These are phyloP conservation scores for Eufriesea mexicana DNA, from an alignment of 1,140 invertebrate genomes.

Conservation along the genomic window DNA sequence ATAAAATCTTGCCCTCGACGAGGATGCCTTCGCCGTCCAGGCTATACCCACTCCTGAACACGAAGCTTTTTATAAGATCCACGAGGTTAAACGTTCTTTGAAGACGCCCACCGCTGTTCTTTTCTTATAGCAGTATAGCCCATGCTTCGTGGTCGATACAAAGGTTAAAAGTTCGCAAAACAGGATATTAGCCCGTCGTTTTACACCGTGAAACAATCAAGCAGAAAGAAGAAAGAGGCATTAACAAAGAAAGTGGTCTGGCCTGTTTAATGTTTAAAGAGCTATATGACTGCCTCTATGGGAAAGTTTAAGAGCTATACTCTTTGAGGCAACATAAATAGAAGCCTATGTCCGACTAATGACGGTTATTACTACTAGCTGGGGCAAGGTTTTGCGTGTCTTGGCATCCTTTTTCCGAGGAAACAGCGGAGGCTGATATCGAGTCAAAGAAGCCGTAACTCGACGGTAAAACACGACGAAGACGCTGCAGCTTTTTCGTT, in stretches of 20 bases:
- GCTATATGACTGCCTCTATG: neutral
- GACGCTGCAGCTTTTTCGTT: neutral
- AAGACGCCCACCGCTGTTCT: neutral
- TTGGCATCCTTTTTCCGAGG: neutral
- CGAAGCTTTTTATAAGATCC: conserved; percentile 40
- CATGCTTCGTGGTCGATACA: neutral
- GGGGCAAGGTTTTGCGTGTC: neutral
- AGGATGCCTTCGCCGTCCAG: conserved; percentile 2
- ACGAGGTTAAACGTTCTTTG: conserved; percentile 53
- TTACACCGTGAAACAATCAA: neutral
- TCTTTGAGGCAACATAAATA: neutral
- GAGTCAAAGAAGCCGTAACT: neutral
- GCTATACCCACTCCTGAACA: conserved; percentile 27
- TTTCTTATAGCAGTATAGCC: neutral
- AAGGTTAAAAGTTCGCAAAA: conserved; percentile 11
- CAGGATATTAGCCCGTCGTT: conserved; percentile 27
- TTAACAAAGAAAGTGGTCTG: no score
- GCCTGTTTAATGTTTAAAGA: neutral
- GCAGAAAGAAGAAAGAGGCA: neutral
- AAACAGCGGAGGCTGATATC: neutral
- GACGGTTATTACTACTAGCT: neutral
- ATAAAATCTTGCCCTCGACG: conserved; percentile 53
- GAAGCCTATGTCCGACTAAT: conserved; percentile 15
- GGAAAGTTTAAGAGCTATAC: neutral
- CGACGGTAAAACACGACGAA: neutral